Evolutionary conservation across 2,888 invertebrate species (phyloP).

Genomic region (Crematogaster levior): DNA sequence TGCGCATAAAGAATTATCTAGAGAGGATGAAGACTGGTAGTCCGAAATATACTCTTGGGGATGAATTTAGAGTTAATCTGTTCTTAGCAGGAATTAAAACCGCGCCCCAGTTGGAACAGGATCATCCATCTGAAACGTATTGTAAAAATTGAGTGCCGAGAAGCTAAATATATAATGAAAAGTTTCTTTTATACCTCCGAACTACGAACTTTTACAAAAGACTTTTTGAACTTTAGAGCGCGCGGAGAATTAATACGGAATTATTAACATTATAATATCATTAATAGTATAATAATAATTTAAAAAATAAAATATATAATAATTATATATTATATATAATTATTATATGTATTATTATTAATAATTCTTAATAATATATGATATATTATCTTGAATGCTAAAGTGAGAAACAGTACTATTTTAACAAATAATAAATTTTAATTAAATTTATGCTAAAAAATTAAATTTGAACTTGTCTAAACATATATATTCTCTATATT

Average conservation of each 20-base stretch:
- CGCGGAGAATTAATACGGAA: background rate
- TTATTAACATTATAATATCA: no score
- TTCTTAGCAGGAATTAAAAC: constrained; percentile 21
- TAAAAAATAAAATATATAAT: no score
- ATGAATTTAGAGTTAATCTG: constrained; percentile 11
- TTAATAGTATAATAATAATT: no score
- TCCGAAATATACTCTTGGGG: background rate
- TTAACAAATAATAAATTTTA: background rate
- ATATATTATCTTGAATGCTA: background rate
- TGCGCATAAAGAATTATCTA: constrained; percentile 27
- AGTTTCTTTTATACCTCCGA: background rate
- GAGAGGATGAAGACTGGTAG: constrained; percentile 2
- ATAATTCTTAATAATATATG: no score
- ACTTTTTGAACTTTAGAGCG: background rate
- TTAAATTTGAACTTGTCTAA: background rate
- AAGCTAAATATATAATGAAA: constrained; percentile 5
- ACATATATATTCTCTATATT: background rate
- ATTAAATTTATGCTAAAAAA: constrained; percentile 1
- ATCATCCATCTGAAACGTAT: background rate
- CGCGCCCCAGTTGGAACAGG: constrained; percentile 3
- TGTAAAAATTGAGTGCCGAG: background rate
- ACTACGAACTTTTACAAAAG: background rate
- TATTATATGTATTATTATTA: no score
- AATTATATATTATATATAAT: no score
- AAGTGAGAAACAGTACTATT: background rate